Conservation (phyloP, 2,797 vertebrate species). For the Oryzias dopingdopingensis region DNA sequence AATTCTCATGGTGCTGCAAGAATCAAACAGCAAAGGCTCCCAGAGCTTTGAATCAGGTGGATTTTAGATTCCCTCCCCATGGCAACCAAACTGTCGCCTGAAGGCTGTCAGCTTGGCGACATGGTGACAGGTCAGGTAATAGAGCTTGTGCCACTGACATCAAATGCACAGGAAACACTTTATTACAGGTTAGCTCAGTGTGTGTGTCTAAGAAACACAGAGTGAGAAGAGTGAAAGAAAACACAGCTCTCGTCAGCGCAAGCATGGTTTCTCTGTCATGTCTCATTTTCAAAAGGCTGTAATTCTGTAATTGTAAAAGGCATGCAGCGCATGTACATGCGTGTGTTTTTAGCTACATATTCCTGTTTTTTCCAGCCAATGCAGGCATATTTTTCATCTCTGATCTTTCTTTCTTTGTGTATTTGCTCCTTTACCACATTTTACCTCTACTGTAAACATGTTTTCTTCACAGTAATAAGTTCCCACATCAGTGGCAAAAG, state of each 20-base stretch:
- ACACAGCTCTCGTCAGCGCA: conserved; percentile 36
- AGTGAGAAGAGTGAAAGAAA: conserved; percentile 34
- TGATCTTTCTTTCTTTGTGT: no score
- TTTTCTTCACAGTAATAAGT: no score
- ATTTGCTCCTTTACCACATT: no score
- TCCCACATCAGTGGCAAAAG: no score
- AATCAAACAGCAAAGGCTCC: conserved; percentile 22
- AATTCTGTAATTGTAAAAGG: conserved; percentile 72
- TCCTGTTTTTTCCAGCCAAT: no score
- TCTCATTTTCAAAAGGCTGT: conserved; percentile 69
- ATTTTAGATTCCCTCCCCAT: conserved; percentile 47
- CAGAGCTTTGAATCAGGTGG: conserved; percentile 47
- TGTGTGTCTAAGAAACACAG: conserved; percentile 6
- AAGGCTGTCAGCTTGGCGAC: conserved; percentile 51
- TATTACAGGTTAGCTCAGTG: conserved; percentile 44
- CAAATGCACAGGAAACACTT: conserved; percentile 52
- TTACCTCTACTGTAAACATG: no score
- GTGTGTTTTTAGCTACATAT: not conserved
- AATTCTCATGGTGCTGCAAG: not conserved
- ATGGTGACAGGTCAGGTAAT: conserved; percentile 71
- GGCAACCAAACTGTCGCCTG: conserved; percentile 58
- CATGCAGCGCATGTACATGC: conserved; percentile 11
- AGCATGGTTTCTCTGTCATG: conserved; percentile 64
- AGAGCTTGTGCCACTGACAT: conserved; percentile 64
- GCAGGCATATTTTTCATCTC: no score